These are phyloP conservation scores for Sebastes umbrosus DNA, from an alignment of 2,797 vertebrate species.

Conservation along the genomic window DNA sequence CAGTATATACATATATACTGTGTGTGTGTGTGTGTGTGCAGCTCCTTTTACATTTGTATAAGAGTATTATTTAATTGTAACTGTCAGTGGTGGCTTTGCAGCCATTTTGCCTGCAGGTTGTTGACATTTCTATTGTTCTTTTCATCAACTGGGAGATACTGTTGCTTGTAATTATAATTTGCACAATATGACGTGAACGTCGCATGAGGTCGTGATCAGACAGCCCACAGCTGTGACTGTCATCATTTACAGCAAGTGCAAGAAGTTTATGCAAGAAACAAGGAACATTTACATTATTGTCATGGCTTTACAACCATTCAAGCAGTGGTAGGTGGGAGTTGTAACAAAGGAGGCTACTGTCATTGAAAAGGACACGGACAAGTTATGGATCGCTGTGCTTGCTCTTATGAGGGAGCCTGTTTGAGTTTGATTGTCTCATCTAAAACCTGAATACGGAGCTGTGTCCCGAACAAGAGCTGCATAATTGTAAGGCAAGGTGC, in stretches of 20 bases:
- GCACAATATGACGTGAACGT: background rate
- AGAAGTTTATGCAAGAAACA: background rate
- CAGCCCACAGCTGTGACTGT: background rate
- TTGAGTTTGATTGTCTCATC: conserved; percentile 22
- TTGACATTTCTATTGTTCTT: background rate
- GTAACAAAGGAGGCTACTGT: background rate
- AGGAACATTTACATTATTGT: background rate
- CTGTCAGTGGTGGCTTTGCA: background rate
- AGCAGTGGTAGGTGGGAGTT: background rate
- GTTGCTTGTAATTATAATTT: background rate
- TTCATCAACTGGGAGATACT: background rate
- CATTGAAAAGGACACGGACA: background rate
- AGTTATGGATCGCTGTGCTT: background rate
- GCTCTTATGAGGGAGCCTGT: conserved; percentile 1
- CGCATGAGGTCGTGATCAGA: background rate
- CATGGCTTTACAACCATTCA: background rate
- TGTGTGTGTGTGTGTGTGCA: background rate
- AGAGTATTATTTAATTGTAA: background rate
- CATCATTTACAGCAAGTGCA: background rate
- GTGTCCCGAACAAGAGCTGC: background rate
- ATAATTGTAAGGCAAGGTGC: background rate
- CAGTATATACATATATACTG: no score
- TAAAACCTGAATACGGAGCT: background rate
- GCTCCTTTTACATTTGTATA: background rate
- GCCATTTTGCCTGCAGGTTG: background rate